phyloP scores from a whole-genome alignment of 2,888 invertebrate genomes.

The Aleiodes testaceus region DNA sequence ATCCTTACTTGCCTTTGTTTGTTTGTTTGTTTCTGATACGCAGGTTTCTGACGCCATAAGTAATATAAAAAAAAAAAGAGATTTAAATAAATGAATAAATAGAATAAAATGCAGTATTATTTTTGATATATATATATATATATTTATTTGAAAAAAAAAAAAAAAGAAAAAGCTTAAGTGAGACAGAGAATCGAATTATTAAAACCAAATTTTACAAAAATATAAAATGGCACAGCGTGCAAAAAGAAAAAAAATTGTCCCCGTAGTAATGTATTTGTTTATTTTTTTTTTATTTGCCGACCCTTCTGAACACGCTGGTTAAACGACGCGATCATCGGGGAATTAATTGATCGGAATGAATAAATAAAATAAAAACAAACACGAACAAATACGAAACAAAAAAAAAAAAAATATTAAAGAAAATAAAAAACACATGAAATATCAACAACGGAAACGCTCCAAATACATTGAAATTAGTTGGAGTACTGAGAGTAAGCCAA shows the following conservation, averaged over 20 bases:
- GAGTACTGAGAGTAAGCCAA: conserved; percentile 18
- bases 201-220: conserved; percentile 51
- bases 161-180: conserved; percentile 46
- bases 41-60: conserved; percentile 70
- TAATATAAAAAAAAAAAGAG: conserved; percentile 53
- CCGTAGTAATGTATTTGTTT: conserved; percentile 72
- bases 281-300: conserved; percentile 73
- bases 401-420: too few species aligned
- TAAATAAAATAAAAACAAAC: too few species aligned
- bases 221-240: conserved; percentile 45
- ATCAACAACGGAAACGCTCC: conserved; percentile 37
- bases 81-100: conserved; percentile 34
- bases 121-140: conserved; percentile 65
- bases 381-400: conserved; percentile 9
- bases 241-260: conserved; percentile 40
- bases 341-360: background rate
- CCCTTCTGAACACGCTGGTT: conserved; percentile 61
- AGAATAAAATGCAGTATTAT: conserved; percentile 66
- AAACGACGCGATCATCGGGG: conserved; percentile 63
- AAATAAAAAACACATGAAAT: too few species aligned
- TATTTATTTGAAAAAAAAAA: conserved; percentile 53
- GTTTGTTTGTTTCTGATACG: conserved; percentile 72
- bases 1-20: conserved; percentile 69
- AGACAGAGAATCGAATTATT: conserved; percentile 54
- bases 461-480: conserved; percentile 17